Evolutionary conservation across 2,888 invertebrate genomes (phyloP).

Genomic region (Chydorus sphaericus): DNA sequence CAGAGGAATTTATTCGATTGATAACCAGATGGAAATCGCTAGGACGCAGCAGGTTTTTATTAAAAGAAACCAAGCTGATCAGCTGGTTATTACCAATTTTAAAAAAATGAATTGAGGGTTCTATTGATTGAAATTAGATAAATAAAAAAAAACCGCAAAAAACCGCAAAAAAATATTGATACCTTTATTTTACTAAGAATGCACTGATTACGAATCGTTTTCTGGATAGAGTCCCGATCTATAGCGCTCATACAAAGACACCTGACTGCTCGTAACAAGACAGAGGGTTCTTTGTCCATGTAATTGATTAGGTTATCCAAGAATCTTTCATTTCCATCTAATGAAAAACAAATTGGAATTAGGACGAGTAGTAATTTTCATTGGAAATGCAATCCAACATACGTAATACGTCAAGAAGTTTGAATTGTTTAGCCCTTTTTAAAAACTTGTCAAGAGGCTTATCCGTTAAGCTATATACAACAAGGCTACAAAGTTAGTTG

Average conservation of each 20-base stretch:
- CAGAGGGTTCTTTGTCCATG: constrained; percentile 70
- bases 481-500: constrained; percentile 87
- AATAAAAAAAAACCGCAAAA: neutral
- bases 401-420: constrained; percentile 61
- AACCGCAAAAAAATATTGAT: neutral
- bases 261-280: constrained; percentile 50
- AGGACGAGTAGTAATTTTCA: too few species aligned
- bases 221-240: constrained; percentile 68
- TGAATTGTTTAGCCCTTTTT: constrained; percentile 84
- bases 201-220: constrained; percentile 57
- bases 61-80: constrained; percentile 80
- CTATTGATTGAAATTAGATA: constrained; percentile 32
- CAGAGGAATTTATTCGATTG: constrained; percentile 87
- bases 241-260: constrained; percentile 66
- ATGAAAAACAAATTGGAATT: too few species aligned
- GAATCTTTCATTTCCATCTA: constrained; percentile 70
- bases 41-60: constrained; percentile 80
- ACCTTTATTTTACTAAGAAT: constrained; percentile 39
- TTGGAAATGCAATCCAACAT: neutral
- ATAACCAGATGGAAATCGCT: constrained; percentile 85
- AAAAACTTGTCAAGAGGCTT: constrained; percentile 78
- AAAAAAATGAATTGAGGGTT: constrained; percentile 91
- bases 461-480: too few species aligned
- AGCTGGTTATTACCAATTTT: constrained; percentile 82
- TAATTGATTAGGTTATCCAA: constrained; percentile 77